Evolutionary conservation across 1,140 invertebrate species (phyloP), one percentile per base, ranked within the genome.

Genomic region (Macrobrachium rosenbergii): DNA sequence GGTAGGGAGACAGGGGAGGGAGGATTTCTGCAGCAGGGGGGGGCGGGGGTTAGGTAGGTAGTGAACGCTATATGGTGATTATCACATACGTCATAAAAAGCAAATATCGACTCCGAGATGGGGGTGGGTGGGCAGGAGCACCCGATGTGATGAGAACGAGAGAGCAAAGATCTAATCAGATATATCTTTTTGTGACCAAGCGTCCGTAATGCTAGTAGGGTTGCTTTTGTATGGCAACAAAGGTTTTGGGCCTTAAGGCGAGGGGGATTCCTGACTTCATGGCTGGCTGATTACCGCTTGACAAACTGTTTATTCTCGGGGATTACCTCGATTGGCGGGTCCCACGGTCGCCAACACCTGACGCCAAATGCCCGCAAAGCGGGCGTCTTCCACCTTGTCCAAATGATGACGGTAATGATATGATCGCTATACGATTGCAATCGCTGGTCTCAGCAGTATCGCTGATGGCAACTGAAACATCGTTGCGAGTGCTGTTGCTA

Each of bases 251-350:
- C 76, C 75, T 80, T 86, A 86, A 23, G 5, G 45, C 19, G n/a
- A 11, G 43, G 19, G 77, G 60, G 78, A 43, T 19, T 60, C n/a
- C 14, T 59, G 45, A 37, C 28, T 58, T 43, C 69, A 64, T 76
- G 72, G 43, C 72, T 82, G 86, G 59, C 73, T 88, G 86, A 88
- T 88, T 88, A 88, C 86, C 80, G 86, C 75, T 83, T 82, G 86
- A 88, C 86, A 88, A 88, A 88, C 86, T 88, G 86, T 88, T 88
- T 88, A 88, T 88, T 88, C 86, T 88, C 69, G 75, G 80, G 80
- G 86, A 88, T 88, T 83, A 83, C 58, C 59, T 59, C 45, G 79
- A 69, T 62, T 67, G 73, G 37, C 73, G n/a, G 81, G 21, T 88
- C 86, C 86, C 86, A 88, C 86, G 81, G 67, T 77, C 81, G 21